These are phyloP conservation scores for Gymnocheta viridis DNA, from an alignment of 2,888 invertebrate species.

Conservation along the genomic window DNA sequence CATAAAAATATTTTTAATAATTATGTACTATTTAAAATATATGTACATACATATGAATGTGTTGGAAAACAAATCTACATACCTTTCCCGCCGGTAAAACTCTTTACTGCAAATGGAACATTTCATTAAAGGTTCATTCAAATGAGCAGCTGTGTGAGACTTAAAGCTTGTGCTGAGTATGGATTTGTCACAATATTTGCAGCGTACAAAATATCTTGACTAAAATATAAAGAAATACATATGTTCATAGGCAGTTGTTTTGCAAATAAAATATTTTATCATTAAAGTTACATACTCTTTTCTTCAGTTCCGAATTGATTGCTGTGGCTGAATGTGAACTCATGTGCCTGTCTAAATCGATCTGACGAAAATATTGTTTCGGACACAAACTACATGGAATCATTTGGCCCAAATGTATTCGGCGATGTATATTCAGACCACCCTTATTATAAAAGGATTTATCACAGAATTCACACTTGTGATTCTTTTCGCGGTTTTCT, in stretches of 20 bases:
- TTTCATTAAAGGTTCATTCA: constrained; percentile 55
- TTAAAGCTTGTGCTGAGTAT: constrained; percentile 45
- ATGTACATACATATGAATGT: no score
- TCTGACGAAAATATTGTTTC: constrained; percentile 54
- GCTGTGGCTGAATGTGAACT: constrained; percentile 47
- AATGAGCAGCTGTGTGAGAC: constrained; percentile 53
- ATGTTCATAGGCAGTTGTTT: no score
- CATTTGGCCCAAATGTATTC: constrained; percentile 63
- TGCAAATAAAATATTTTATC: not conserved
- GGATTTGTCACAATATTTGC: constrained; percentile 49
- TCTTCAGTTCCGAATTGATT: constrained; percentile 42
- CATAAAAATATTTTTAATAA: not conserved
- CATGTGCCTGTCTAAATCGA: constrained; percentile 60
- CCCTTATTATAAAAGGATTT: constrained; percentile 57
- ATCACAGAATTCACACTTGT: constrained; percentile 63
- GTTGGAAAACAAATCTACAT: not conserved
- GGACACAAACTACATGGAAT: constrained; percentile 55
- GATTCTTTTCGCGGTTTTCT: constrained; percentile 58
- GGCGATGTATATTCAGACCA: constrained; percentile 51
- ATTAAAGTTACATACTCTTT: constrained; percentile 36
- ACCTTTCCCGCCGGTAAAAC: constrained; percentile 45
- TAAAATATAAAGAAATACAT: not conserved
- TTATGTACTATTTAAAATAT: not conserved
- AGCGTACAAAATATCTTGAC: constrained; percentile 54
- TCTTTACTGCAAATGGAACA: constrained; percentile 57